Base-by-base conservation (phyloP, 2,797 vertebrate genomes). In the Onychomys torridus region DNA sequence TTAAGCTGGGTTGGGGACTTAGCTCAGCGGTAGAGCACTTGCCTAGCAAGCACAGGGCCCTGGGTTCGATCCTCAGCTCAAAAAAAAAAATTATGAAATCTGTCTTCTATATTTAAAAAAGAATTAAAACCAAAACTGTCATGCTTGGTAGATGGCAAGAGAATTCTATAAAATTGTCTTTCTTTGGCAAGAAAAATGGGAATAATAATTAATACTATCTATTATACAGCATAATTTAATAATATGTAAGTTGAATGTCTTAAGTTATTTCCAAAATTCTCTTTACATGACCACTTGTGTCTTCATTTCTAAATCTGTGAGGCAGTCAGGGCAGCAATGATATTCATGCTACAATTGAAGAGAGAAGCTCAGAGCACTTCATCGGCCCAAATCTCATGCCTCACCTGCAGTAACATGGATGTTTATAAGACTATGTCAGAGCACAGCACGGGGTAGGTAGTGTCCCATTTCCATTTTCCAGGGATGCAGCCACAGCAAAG, bases 41-140 rank as follows among this genome's bases (percentile, higher is more conserved):
- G n/a, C n/a, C n/a, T n/a, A n/a, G n/a, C n/a, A n/a, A n/a, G n/a
- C n/a, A n/a, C n/a, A n/a, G n/a, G n/a, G n/a, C n/a, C n/a, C n/a
- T n/a, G n/a, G n/a, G n/a, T n/a, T n/a, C n/a, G n/a, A n/a, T n/a
- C n/a, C n/a, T n/a, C n/a, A n/a, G n/a, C n/a, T n/a, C n/a, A n/a
- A n/a, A n/a, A n/a, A n/a, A n/a, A 69, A 94, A 25, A 82, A 37
- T 81, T 46, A 71, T 75, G 6, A 2, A 75, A 40, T 85, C 10
- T 86, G 34, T 67, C 10, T 93, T 89, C 3, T 27, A 40, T 63
- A 92, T 91, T 49, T 21, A 85, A 84, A 93, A 27, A 91, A 91
- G 27, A 89, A 78, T 49, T 81, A 83, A 93, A 96, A 73, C 40
- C 76, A 93, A 85, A 90, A 75, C 63, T 86, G 43, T 76, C 49